phyloP scores from a whole-genome alignment of 53 echinoderm and acorn worm species.

The Apostichopus leukothele region DNA sequence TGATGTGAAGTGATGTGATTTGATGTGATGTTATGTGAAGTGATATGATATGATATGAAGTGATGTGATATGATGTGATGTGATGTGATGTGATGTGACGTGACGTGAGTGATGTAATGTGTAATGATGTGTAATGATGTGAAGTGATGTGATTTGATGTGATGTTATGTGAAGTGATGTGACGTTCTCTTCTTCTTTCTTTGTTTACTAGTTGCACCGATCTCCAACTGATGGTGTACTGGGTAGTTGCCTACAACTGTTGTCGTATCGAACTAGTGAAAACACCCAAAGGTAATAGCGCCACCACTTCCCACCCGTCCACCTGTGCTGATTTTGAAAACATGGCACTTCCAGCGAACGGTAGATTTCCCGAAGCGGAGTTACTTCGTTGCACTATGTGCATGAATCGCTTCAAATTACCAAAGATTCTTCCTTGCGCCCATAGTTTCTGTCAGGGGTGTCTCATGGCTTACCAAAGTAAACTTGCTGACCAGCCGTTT shows the following conservation, averaged over 20 bases:
- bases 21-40: neutral
- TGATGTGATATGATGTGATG: neutral
- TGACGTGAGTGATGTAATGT: neutral
- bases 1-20: no score
- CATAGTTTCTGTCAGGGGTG: slow-evolving; percentile 35
- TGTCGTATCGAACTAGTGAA: slow-evolving; percentile 1
- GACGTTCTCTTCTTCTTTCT: no score
- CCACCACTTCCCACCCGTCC: neutral
- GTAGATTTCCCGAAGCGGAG: neutral
- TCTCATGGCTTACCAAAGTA: neutral
- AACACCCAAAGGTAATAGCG: neutral
- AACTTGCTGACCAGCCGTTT: neutral
- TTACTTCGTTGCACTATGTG: slow-evolving; percentile 13
- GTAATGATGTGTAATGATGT: neutral
- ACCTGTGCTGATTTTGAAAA: neutral
- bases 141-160: neutral
- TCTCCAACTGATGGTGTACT: no score
- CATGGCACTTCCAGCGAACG: slow-evolving; percentile 2
- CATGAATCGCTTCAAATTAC: slow-evolving; percentile 25
- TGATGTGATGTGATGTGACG: neutral
- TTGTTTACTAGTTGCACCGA: no score
- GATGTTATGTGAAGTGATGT: neutral
- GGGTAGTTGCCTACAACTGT: neutral
- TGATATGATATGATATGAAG: neutral
- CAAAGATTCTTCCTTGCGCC: slow-evolving; percentile 27